phyloP scores from a whole-genome alignment of 2,113 vertebrate species.

The Ginglymostoma cirratum region DNA sequence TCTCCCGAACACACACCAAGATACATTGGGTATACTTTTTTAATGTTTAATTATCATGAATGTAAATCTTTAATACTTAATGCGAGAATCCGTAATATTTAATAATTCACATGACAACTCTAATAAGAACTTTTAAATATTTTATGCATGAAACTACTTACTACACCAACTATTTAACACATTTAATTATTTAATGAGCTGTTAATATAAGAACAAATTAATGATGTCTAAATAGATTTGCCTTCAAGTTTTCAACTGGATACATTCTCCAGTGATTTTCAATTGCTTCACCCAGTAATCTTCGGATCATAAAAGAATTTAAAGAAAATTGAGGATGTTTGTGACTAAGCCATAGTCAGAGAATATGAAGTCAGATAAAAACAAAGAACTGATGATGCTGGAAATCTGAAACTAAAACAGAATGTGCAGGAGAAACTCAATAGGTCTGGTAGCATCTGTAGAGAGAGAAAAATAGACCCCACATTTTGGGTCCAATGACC shows the following conservation, averaged over 20 bases:
- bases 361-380: background rate
- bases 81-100: constrained; percentile 3
- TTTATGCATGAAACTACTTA: constrained; percentile 13
- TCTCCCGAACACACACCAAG: background rate
- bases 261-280: background rate
- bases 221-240: background rate
- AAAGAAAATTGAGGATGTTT: background rate
- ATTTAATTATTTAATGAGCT: constrained; percentile 12
- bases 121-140: constrained; percentile 13
- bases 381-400: too few relatives aligned
- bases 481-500: too few relatives aligned
- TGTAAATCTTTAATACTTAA: constrained; percentile 34
- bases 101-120: constrained; percentile 27
- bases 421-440: too few relatives aligned
- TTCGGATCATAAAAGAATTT: background rate
- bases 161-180: constrained; percentile 12
- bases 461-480: too few relatives aligned
- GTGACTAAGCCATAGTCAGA: background rate
- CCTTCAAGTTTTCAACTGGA: too few relatives aligned
- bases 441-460: too few relatives aligned
- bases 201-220: constrained; percentile 4
- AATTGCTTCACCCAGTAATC: constrained; percentile 3
- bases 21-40: background rate
- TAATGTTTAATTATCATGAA: background rate
- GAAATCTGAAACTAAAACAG: too few relatives aligned